Conservation (phyloP, 2,888 invertebrate species). For the Eupeodes luniger region DNA sequence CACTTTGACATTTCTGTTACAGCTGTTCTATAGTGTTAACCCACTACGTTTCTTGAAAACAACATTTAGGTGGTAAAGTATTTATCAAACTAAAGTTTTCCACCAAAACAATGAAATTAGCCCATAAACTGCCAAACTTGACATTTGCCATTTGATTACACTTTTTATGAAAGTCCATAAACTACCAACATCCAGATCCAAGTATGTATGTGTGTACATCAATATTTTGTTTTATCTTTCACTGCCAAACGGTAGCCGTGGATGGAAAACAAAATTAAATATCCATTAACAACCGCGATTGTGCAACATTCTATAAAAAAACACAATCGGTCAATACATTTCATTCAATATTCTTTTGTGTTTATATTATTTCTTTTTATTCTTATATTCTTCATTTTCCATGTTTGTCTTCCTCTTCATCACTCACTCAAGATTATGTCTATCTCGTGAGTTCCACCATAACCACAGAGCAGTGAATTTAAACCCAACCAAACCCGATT, state of each 20-base stretch:
- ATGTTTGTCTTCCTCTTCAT: slow-evolving; percentile 63
- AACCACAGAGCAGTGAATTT: slow-evolving; percentile 22
- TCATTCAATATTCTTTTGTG: slow-evolving; percentile 59
- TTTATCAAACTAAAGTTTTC: too few species aligned
- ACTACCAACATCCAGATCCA: too few species aligned
- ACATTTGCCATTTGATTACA: too few species aligned
- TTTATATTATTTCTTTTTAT: slow-evolving; percentile 46
- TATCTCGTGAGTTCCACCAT: not conserved
- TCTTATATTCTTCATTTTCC: not conserved
- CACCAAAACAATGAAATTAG: too few species aligned
- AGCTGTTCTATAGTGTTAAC: too few species aligned
- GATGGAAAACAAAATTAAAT: slow-evolving; percentile 9
- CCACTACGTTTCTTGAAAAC: too few species aligned
- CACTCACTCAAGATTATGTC: not conserved
- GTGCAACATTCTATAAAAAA: slow-evolving; percentile 18
- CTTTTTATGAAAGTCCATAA: too few species aligned
- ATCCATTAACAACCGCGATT: slow-evolving; percentile 32
- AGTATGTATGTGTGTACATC: too few species aligned
- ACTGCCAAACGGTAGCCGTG: slow-evolving; percentile 7
- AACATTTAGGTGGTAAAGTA: too few species aligned
- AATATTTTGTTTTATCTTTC: not conserved
- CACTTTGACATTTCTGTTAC: too few species aligned
- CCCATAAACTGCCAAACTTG: too few species aligned
- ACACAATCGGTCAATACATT: slow-evolving; percentile 44
- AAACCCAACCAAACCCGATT: slow-evolving; percentile 17